These are phyloP conservation scores for Drosophila paulistorum DNA, from an alignment of 1,140 invertebrate species.

Conservation along the genomic window DNA sequence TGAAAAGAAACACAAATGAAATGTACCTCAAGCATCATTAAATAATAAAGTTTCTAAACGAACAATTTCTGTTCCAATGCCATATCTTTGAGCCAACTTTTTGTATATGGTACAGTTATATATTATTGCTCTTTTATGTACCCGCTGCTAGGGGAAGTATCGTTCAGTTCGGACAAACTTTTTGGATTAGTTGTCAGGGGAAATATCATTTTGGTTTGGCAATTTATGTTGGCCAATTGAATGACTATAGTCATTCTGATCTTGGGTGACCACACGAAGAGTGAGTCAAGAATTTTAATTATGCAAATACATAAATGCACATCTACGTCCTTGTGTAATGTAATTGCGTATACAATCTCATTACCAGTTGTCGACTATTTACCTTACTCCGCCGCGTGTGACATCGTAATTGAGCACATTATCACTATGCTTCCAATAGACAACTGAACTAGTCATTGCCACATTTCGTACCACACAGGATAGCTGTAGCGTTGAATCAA, in stretches of 20 bases:
- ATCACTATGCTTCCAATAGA: conserved; percentile 89
- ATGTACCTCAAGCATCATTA: too few species aligned
- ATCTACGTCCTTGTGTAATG: too few species aligned
- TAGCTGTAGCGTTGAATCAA: conserved; percentile 89
- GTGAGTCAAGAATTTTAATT: too few species aligned
- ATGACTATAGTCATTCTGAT: background rate
- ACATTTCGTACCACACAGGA: conserved; percentile 89
- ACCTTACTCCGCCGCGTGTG: conserved; percentile 90
- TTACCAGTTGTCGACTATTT: conserved; percentile 8
- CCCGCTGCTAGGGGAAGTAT: background rate
- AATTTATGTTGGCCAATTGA: background rate
- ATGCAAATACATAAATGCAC: too few species aligned
- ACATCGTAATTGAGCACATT: conserved; percentile 89
- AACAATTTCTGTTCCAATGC: too few species aligned
- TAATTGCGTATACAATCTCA: too few species aligned
- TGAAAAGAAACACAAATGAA: conserved; percentile 67
- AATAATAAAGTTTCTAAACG: too few species aligned
- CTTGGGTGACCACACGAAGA: background rate
- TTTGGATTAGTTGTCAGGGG: background rate
- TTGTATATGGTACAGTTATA: too few species aligned
- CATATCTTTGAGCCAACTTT: too few species aligned
- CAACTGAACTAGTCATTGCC: conserved; percentile 87
- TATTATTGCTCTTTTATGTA: too few species aligned
- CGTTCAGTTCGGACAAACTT: conserved; percentile 4
- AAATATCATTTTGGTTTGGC: background rate